Conservation (phyloP, 1,140 invertebrate genomes). For the Lepidurus packardi region DNA sequence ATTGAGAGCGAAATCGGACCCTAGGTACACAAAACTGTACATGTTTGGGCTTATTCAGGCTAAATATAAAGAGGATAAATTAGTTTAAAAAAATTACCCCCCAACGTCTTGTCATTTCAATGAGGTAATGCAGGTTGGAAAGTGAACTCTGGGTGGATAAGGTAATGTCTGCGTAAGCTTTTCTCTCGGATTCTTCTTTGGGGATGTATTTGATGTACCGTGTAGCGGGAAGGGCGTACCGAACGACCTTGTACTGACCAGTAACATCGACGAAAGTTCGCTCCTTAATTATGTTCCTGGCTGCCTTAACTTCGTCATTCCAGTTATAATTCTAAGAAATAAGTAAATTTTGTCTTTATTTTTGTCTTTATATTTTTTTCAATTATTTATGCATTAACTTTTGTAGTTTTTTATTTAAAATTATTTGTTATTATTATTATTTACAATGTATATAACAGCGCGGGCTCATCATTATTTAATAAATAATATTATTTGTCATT, state of each 20-base stretch:
- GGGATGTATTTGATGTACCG: not conserved
- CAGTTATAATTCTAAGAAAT: not conserved
- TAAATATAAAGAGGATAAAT: too few species aligned
- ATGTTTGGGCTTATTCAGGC: not conserved
- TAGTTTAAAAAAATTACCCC: not conserved
- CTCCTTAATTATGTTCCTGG: not conserved
- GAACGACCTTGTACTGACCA: constrained; percentile 10
- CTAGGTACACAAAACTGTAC: not conserved
- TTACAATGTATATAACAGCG: too few species aligned
- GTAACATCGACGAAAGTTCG: not conserved
- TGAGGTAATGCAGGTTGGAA: not conserved
- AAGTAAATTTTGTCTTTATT: too few species aligned
- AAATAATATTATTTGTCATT: too few species aligned
- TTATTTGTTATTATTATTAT: not conserved
- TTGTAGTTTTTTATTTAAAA: not conserved
- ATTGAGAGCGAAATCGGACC: not conserved
- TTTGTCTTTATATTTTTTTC: not conserved
- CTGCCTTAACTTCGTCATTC: not conserved
- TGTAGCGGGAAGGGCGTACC: not conserved
- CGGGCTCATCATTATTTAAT: too few species aligned
- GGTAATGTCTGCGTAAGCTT: not conserved
- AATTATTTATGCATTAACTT: not conserved
- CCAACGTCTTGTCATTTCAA: constrained; percentile 12
- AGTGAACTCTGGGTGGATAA: not conserved
- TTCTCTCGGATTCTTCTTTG: not conserved